Conservation (phyloP, 2,113 vertebrate species). For the Amblyornis subalaris region DNA sequence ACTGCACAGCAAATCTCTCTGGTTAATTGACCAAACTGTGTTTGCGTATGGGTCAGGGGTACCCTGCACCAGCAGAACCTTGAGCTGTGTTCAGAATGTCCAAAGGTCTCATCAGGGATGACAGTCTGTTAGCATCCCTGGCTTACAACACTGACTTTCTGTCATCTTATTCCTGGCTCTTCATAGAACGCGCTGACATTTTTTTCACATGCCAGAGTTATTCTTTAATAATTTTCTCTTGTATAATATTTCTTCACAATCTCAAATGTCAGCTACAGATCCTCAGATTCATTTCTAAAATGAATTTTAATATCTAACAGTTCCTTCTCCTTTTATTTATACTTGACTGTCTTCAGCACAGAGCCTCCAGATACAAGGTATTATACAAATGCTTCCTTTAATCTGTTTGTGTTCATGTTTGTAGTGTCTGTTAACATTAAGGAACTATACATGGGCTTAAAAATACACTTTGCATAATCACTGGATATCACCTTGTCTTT, state of each 20-base stretch:
- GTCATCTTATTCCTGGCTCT: neutral
- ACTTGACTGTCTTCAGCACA: neutral
- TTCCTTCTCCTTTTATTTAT: neutral
- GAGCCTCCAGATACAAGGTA: neutral
- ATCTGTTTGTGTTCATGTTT: neutral
- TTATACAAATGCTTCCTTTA: neutral
- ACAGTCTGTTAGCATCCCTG: neutral
- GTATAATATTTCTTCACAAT: neutral
- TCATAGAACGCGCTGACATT: neutral
- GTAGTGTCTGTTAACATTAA: neutral
- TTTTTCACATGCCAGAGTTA: neutral
- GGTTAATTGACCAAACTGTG: neutral
- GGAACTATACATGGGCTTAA: neutral
- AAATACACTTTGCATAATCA: neutral
- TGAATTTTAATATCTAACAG: neutral
- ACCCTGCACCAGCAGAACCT: neutral
- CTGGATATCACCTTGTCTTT: neutral
- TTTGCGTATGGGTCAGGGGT: neutral
- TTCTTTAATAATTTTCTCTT: neutral
- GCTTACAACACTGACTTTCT: neutral
- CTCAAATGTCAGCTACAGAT: neutral
- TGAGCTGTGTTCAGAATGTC: neutral
- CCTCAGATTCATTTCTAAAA: neutral
- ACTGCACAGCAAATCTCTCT: neutral
- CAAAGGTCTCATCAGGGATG: neutral